Percentiles rank a stretch among this genome's conserved stretches.
These are phyloP conservation scores for Phoxinus dragarum DNA, from an alignment of 2,797 vertebrate genomes.

Conservation along the genomic window DNA sequence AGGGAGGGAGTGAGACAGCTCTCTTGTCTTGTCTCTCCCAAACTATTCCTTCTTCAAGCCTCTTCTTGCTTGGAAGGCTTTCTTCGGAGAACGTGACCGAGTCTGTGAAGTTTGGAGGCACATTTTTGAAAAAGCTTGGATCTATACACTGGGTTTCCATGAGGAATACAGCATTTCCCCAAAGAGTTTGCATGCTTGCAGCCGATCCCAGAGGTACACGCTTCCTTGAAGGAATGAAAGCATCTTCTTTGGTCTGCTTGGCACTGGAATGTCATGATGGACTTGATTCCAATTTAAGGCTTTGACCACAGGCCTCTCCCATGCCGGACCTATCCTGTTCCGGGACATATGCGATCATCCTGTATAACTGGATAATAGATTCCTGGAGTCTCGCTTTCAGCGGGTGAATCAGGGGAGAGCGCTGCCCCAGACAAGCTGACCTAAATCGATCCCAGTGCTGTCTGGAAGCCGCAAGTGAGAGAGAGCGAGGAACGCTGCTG, in stretches of 20 bases:
- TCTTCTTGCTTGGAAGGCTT: constrained; percentile 11
- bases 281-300: not conserved
- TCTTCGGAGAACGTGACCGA: not conserved
- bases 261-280: not conserved
- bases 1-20: constrained; percentile 47
- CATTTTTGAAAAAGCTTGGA: not conserved
- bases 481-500: constrained; percentile 18
- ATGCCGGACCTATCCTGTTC: not conserved
- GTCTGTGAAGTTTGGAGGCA: not conserved
- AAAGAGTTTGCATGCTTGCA: not conserved
- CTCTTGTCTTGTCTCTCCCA: constrained; percentile 32
- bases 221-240: not conserved
- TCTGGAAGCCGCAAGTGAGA: constrained; percentile 79
- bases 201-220: not conserved
- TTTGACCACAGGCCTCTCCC: constrained; percentile 23
- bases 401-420: constrained; percentile 68
- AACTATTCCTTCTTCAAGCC: constrained; percentile 25
- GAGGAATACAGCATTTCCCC: constrained; percentile 17
- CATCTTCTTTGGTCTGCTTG: not conserved
- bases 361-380: constrained; percentile 21
- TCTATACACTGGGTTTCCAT: not conserved
- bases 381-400: not conserved
- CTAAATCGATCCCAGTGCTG: constrained; percentile 85
- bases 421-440: constrained; percentile 86
- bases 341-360: not conserved